Evolutionary conservation across 2,113 vertebrate species (phyloP).

Genomic region (Vidua chalybeata): DNA sequence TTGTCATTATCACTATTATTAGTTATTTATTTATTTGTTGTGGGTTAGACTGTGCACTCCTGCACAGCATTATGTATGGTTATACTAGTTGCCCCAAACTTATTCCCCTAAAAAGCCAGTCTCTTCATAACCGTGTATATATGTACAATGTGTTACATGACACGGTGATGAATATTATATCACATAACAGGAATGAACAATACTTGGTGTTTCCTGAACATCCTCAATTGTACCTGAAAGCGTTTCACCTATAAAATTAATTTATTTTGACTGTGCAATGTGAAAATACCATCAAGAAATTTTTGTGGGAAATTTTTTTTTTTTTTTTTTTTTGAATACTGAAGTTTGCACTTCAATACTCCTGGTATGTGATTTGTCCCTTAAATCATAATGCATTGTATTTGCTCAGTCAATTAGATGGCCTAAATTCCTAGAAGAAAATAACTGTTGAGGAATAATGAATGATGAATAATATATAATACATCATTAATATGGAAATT

Average conservation of each 20-base stretch:
- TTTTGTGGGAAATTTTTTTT: neutral
- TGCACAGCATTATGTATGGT: neutral
- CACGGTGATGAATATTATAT: neutral
- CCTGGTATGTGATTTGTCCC: neutral
- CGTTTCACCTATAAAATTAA: neutral
- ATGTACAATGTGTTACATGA: fast-evolving
- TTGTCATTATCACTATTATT: neutral
- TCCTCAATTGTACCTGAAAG: neutral
- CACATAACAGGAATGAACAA: neutral
- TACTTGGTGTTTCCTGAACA: neutral
- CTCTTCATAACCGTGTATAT: neutral
- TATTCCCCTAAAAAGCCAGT: neutral
- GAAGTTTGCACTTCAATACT: neutral
- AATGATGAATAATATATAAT: neutral
- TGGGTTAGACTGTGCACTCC: neutral
- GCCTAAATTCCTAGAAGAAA: neutral
- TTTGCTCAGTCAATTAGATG: neutral
- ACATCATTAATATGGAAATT: neutral
- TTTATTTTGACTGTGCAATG: neutral
- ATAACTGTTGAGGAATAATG: neutral
- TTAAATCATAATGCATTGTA: neutral
- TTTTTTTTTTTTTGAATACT: neutral
- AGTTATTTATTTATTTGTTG: neutral
- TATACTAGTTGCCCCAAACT: neutral
- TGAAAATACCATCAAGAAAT: neutral